Evolutionary conservation across 2,888 invertebrate species (phyloP).

Genomic region (Melanotus villosus): DNA sequence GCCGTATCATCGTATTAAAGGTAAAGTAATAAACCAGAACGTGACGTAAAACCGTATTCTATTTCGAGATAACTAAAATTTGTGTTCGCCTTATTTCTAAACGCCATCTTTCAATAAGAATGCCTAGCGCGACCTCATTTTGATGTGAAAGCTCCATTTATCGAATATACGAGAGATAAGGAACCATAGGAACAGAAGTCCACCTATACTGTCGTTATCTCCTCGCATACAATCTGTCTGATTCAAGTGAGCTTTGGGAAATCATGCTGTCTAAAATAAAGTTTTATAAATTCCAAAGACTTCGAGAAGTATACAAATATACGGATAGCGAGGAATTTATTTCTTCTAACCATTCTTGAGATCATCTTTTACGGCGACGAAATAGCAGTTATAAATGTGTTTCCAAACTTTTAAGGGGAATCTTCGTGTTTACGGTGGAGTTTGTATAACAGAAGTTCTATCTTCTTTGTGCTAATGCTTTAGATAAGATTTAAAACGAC

Average conservation of each 20-base stretch:
- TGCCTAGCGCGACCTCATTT: neutral
- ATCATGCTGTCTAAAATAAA: slow-evolving; percentile 13
- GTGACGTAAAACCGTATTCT: neutral
- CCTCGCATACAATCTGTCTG: slow-evolving; percentile 16
- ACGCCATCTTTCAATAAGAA: neutral
- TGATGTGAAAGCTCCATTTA: neutral
- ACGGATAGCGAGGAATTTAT: neutral
- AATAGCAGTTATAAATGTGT: slow-evolving; percentile 15
- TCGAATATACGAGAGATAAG: slow-evolving; percentile 7
- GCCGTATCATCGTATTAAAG: neutral
- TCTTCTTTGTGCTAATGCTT: neutral
- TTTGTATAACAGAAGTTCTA: slow-evolving; percentile 1
- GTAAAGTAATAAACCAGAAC: neutral
- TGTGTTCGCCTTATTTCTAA: neutral
- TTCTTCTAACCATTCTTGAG: neutral
- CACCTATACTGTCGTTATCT: slow-evolving; percentile 20
- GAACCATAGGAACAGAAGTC: slow-evolving; percentile 9
- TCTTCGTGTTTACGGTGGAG: slow-evolving; percentile 1
- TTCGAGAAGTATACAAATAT: slow-evolving; percentile 1
- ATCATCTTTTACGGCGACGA: slow-evolving; percentile 14
- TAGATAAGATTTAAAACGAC: neutral
- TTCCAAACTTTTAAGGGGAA: slow-evolving; percentile 14
- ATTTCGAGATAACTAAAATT: neutral
- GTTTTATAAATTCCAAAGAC: slow-evolving; percentile 6
- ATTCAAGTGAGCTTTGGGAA: slow-evolving; percentile 14